Conservation (phyloP, 2,113 vertebrate species). For the Meriones unguiculatus region DNA sequence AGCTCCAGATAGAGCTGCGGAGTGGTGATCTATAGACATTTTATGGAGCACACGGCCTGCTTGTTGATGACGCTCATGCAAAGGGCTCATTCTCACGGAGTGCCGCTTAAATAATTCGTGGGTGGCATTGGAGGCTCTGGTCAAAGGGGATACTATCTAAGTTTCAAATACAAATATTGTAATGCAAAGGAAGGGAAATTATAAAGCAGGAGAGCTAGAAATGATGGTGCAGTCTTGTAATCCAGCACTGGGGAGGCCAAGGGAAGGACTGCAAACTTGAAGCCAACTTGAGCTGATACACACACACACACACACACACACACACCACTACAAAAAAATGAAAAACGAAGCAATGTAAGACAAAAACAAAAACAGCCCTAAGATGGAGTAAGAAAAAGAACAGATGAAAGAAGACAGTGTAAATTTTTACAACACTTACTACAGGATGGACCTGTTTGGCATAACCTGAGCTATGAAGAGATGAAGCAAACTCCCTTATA, state of each 20-base stretch:
- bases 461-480: neutral
- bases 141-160: slow-evolving; percentile 56
- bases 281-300: neutral
- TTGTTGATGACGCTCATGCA: slow-evolving; percentile 66
- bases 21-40: slow-evolving; percentile 69
- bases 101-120: slow-evolving; percentile 68
- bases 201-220: neutral
- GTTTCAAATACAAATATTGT: slow-evolving; percentile 67
- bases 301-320: neutral
- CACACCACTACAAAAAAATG: neutral
- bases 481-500: neutral
- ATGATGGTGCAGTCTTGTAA: neutral
- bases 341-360: neutral
- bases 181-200: slow-evolving; percentile 55
- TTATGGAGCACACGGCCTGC: slow-evolving; percentile 64
- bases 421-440: neutral
- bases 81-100: slow-evolving; percentile 60
- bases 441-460: neutral
- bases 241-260: neutral
- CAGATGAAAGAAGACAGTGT: neutral
- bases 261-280: neutral
- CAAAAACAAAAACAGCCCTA: neutral
- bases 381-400: neutral
- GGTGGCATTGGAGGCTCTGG: slow-evolving; percentile 66
- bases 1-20: slow-evolving; percentile 47